Conservation (phyloP, 2,888 invertebrate genomes). For the Chymomyza caudatula region DNA sequence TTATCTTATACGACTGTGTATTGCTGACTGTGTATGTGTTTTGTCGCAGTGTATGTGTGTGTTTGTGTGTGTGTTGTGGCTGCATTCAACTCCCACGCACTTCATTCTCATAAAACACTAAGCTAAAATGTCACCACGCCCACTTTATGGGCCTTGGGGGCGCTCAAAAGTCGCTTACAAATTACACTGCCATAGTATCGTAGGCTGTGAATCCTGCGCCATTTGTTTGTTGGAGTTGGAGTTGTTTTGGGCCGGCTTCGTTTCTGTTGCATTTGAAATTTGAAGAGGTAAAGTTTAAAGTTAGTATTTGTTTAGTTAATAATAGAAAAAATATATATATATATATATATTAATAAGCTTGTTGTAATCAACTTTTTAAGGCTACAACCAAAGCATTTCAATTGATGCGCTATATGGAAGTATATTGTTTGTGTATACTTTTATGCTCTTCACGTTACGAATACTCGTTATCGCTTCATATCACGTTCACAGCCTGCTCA, state of each 20-base stretch:
- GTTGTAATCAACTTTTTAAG: slow-evolving; percentile 16
- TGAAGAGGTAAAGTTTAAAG: slow-evolving; percentile 12
- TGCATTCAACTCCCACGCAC: slow-evolving; percentile 70
- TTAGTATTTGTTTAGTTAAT: slow-evolving; percentile 4
- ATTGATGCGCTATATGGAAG: slow-evolving; percentile 8
- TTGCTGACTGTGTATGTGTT: background rate
- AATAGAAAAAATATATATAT: slow-evolving; percentile 3
- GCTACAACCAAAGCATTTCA: slow-evolving; percentile 64
- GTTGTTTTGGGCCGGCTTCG: slow-evolving; percentile 91
- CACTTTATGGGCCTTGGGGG: background rate
- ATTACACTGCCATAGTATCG: slow-evolving; percentile 99
- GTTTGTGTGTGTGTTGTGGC: slow-evolving; percentile 26
- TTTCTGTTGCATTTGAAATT: slow-evolving; percentile 82
- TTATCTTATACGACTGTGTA: slow-evolving; percentile 5
- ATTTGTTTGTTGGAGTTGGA: slow-evolving; percentile 83
- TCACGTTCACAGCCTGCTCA: slow-evolving; percentile 14
- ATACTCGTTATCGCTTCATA: too few species aligned
- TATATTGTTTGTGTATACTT: background rate
- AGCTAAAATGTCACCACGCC: background rate
- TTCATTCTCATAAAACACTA: slow-evolving; percentile 43
- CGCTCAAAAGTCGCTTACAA: slow-evolving; percentile 81
- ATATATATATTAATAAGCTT: slow-evolving; percentile 4
- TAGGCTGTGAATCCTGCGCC: slow-evolving; percentile 96
- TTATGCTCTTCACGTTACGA: slow-evolving; percentile 12
- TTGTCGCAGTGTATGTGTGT: slow-evolving; percentile 20